phyloP scores from a whole-genome alignment of 2,888 invertebrate species.

The Antheraea yamamai region DNA sequence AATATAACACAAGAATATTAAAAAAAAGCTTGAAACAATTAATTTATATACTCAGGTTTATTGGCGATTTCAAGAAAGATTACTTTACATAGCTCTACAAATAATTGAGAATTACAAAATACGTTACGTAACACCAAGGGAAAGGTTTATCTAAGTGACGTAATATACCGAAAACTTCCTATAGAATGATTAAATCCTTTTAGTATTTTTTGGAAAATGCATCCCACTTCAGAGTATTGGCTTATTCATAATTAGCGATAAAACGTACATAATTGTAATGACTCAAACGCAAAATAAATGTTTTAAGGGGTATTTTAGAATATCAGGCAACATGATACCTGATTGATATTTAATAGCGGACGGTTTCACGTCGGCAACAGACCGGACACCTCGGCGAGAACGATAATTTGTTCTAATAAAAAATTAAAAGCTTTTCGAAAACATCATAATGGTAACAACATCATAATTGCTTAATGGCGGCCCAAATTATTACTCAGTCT shows the following conservation, averaged over 20 bases:
- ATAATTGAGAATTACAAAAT: too few species aligned
- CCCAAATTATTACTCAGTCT: slow-evolving; percentile 74
- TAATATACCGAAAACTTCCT: too few species aligned
- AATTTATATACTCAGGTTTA: too few species aligned
- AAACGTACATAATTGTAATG: background rate
- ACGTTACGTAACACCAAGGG: too few species aligned
- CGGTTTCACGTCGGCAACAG: slow-evolving; percentile 58
- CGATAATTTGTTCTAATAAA: slow-evolving; percentile 76
- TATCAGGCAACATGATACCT: slow-evolving; percentile 36
- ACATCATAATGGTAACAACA: slow-evolving; percentile 75
- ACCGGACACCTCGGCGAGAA: slow-evolving; percentile 65
- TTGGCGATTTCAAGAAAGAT: too few species aligned
- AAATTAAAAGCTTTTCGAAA: slow-evolving; percentile 80
- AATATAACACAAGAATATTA: too few species aligned
- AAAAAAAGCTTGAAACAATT: too few species aligned
- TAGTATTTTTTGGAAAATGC: background rate
- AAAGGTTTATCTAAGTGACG: too few species aligned
- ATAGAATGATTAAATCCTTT: background rate
- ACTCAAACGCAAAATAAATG: slow-evolving; percentile 13
- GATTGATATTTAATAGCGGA: slow-evolving; percentile 77
- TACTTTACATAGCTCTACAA: too few species aligned
- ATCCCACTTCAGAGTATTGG: background rate
- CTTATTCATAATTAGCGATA: background rate
- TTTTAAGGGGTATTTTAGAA: slow-evolving; percentile 21
- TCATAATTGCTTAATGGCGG: slow-evolving; percentile 79